Evolutionary conservation across 53 echinoderm and acorn worm species (phyloP).

Genomic region (Echinometra lucunter): DNA sequence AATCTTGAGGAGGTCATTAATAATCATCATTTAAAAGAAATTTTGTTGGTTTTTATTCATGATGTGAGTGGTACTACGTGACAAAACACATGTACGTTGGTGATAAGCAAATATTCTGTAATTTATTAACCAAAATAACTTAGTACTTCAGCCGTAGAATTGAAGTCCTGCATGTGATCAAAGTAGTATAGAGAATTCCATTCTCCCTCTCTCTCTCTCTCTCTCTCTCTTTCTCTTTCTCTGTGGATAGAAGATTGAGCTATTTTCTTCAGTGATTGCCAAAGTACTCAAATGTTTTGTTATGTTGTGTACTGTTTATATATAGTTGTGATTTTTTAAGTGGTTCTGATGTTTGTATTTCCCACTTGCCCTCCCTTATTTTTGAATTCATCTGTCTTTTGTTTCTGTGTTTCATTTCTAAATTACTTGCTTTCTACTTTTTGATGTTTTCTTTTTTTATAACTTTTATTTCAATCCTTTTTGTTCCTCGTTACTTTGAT

Average conservation of each 20-base stretch:
- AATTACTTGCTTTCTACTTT: not conserved
- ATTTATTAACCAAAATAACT: conserved; percentile 12
- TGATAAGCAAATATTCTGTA: conserved; percentile 19
- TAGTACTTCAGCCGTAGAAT: not conserved
- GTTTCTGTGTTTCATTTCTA: not conserved
- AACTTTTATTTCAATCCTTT: too few species aligned
- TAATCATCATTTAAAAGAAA: not conserved
- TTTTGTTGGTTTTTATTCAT: not conserved
- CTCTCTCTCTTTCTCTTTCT: too few species aligned
- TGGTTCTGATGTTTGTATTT: not conserved
- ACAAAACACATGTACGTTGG: not conserved
- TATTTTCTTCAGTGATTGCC: not conserved
- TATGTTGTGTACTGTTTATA: too few species aligned
- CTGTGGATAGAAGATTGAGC: not conserved
- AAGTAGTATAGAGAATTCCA: not conserved
- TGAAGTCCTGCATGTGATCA: not conserved
- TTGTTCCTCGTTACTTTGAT: not conserved
- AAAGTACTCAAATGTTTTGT: not conserved
- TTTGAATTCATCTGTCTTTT: not conserved
- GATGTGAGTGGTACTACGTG: not conserved
- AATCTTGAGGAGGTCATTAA: not conserved
- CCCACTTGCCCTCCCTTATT: not conserved
- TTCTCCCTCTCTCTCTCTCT: too few species aligned
- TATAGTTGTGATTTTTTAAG: not conserved
- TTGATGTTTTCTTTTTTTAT: too few species aligned